A percentile compares a stretch with the other conserved stretches of the same genome.
Evolutionary conservation across 2,888 invertebrate species (phyloP).

Genomic region (Agriopis marginaria): DNA sequence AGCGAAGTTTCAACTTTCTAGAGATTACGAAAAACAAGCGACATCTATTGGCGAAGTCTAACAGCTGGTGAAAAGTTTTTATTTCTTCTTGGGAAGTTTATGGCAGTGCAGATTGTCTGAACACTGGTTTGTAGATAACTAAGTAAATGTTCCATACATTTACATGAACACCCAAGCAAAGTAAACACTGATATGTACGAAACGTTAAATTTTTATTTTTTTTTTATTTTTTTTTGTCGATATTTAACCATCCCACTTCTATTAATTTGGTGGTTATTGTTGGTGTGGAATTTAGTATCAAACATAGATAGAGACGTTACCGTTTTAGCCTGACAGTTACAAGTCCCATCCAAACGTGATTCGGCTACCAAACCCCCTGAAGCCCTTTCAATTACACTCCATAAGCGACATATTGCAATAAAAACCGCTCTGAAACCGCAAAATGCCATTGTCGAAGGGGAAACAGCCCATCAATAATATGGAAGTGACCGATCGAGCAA

Average conservation of each 20-base stretch:
- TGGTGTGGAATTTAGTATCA: neutral
- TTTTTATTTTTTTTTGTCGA: too few species aligned
- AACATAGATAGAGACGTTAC: slow-evolving; percentile 6
- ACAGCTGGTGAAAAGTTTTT: slow-evolving; percentile 30
- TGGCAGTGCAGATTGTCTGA: neutral
- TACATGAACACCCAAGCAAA: too few species aligned
- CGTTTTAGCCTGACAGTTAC: neutral
- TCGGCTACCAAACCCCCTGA: slow-evolving; percentile 18
- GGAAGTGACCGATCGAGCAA: slow-evolving; percentile 84
- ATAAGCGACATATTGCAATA: slow-evolving; percentile 55
- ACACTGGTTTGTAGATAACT: neutral
- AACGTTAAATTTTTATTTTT: too few species aligned
- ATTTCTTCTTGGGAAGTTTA: slow-evolving; percentile 21
- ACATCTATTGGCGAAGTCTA: slow-evolving; percentile 37
- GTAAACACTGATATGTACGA: too few species aligned
- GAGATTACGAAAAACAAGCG: slow-evolving; percentile 31
- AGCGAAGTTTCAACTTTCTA: slow-evolving; percentile 39
- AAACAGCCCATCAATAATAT: slow-evolving; percentile 81
- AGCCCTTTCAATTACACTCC: slow-evolving; percentile 22
- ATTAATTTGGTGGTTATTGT: neutral
- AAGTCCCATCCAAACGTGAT: slow-evolving; percentile 8
- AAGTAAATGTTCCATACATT: neutral
- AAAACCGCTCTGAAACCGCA: slow-evolving; percentile 55
- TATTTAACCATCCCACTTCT: too few species aligned
- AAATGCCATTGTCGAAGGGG: slow-evolving; percentile 65